Evolutionary conservation across 2,113 vertebrate species (phyloP).

Genomic region (Sinosuthora webbiana): DNA sequence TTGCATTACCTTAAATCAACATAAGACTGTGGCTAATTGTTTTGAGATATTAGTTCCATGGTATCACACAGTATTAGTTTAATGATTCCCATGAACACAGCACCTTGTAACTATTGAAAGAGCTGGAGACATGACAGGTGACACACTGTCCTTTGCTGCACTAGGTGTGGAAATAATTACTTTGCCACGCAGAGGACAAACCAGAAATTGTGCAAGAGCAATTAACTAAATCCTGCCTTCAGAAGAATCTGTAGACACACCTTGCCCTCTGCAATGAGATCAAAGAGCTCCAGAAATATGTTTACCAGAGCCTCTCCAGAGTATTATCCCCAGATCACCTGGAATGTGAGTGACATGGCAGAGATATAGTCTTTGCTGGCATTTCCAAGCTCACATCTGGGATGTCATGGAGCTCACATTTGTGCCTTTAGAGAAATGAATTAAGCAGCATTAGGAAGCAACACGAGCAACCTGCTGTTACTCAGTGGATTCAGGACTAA

Average conservation of each 20-base stretch:
- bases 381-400: not conserved
- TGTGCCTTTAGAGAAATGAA: not conserved
- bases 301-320: conserved; percentile 3
- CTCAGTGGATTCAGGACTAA: not conserved
- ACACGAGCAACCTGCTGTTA: not conserved
- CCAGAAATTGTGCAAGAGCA: conserved; percentile 1
- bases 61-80: not conserved
- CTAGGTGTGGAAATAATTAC: not conserved
- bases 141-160: not conserved
- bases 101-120: not conserved
- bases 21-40: not conserved
- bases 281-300: not conserved
- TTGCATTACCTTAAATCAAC: not conserved
- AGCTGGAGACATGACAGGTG: not conserved
- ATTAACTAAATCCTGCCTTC: conserved; percentile 27
- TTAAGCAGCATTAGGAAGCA: conserved; percentile 19
- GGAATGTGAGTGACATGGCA: not conserved
- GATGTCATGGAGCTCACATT: not conserved
- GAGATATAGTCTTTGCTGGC: not conserved
- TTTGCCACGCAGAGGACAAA: conserved; percentile 2
- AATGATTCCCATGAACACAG: not conserved
- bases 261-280: conserved; percentile 40
- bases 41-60: not conserved
- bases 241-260: conserved; percentile 28
- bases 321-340: conserved; percentile 36